Evolutionary conservation across 1,140 invertebrate genomes (phyloP), one percentile per base, ranked within the genome.

Genomic region (Hypothenemus hampei): DNA sequence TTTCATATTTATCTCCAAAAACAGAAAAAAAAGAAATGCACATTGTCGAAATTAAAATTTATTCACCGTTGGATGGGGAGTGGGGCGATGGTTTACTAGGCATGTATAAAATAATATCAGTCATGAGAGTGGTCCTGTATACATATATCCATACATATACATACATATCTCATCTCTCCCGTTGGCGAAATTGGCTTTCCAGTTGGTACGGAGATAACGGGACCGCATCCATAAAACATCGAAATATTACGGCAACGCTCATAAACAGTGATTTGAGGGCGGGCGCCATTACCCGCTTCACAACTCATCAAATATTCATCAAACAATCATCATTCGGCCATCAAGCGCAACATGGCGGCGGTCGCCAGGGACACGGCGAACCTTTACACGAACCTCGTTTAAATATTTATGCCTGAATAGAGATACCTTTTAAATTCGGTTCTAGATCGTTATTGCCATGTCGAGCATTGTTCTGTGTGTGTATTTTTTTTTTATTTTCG

Each of bases 251-350:
- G 50, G 26, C n/a, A n/a, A 20, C 40, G 50, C 44, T 56, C 53
- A 56, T 56, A 56, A 56, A 48, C 53, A 56, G 44, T 56, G 53
- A 56, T 56, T 56, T 55, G 43, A 55, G 52, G 23, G 40, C 41
- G 40, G 24, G 51, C 40, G 46, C 29, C 29, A 36, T 35, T 36
- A 39, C 31, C 15, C 31, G 47, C 53, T 56, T 46, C 53, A 44
- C 44, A 23, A 40, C 53, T 56, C 44, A 67, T 72, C 60, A 69
- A 69, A 69, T 70, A 72, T 72, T 72, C 68, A 72, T 69, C 67
- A 70, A 70, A 70, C 70, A 72, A 72, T 72, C 70, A 72, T 72
- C 70, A 69, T 72, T 69, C 68, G 67, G 58, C 69, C 70, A 72
- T 72, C 70, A 70, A 60, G 47, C 29, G 59, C 69, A 70, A 70